phyloP scores from a whole-genome alignment of 2,888 invertebrate genomes.

The Venustoraphidia nigricollis region DNA sequence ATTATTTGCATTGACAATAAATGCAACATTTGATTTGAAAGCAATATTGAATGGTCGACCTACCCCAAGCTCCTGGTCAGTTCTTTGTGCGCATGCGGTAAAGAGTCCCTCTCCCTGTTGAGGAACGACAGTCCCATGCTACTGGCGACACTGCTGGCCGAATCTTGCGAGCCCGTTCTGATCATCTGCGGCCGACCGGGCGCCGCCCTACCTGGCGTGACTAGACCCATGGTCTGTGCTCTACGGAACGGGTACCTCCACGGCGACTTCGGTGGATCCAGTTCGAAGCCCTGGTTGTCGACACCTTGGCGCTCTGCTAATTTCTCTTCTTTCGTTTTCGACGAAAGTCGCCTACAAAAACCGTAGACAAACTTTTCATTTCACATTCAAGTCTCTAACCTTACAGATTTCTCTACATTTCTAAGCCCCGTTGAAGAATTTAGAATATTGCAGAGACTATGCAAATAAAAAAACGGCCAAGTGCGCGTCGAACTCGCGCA shows the following conservation, averaged over 20 bases:
- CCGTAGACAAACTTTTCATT: too few species aligned
- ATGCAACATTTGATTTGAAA: neutral
- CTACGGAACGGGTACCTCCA: slow-evolving; percentile 53
- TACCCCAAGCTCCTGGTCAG: slow-evolving; percentile 4
- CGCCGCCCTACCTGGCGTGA: slow-evolving; percentile 17
- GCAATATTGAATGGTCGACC: neutral
- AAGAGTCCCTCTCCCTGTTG: neutral
- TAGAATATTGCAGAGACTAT: too few species aligned
- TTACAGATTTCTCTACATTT: too few species aligned
- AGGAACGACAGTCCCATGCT: slow-evolving; percentile 14
- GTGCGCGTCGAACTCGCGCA: too few species aligned
- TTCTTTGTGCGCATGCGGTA: slow-evolving; percentile 5
- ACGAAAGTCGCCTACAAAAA: slow-evolving; percentile 43
- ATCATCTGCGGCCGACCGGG: slow-evolving; percentile 25
- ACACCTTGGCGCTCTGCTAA: slow-evolving; percentile 31
- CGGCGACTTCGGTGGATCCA: slow-evolving; percentile 52
- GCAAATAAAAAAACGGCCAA: too few species aligned
- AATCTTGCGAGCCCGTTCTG: slow-evolving; percentile 6
- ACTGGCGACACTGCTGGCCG: slow-evolving; percentile 16
- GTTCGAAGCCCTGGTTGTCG: slow-evolving; percentile 55
- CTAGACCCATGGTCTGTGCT: slow-evolving; percentile 14
- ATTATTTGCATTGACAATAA: neutral
- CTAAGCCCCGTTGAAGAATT: too few species aligned
- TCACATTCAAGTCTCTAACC: too few species aligned
- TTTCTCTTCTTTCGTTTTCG: slow-evolving; percentile 45